Conservation (phyloP, 2,113 vertebrate genomes). For the Petaurus breviceps region DNA sequence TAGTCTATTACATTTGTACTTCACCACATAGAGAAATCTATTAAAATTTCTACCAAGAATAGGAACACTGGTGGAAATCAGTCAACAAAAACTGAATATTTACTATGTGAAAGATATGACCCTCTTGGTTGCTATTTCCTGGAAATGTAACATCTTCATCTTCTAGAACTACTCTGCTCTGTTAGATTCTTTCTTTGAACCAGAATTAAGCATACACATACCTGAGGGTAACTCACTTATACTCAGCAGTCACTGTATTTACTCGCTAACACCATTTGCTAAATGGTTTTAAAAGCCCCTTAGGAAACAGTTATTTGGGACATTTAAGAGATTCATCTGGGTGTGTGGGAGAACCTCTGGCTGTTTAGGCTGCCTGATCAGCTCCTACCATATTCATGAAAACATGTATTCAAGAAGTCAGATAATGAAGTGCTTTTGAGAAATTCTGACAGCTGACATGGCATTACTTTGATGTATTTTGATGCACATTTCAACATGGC, state of each 20-base stretch:
- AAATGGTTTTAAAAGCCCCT: background rate
- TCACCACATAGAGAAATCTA: background rate
- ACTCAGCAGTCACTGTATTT: background rate
- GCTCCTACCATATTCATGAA: background rate
- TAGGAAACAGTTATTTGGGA: background rate
- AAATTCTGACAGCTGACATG: slow-evolving; percentile 4
- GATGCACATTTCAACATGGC: background rate
- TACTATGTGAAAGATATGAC: background rate
- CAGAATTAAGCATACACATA: background rate
- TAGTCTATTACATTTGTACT: slow-evolving; percentile 30
- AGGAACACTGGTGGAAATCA: background rate
- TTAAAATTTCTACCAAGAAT: background rate
- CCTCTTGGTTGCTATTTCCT: background rate
- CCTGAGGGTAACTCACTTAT: background rate
- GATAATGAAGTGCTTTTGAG: background rate
- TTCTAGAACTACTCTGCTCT: background rate
- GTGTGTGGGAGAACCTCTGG: background rate
- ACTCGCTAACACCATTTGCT: background rate
- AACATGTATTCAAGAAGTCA: background rate
- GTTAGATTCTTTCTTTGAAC: background rate
- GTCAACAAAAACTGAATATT: background rate
- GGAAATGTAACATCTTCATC: background rate
- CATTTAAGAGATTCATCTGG: background rate
- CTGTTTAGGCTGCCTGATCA: background rate
- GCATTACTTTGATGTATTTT: background rate